Percentiles rank a stretch among this genome's conserved stretches.
phyloP scores from a whole-genome alignment of 2,113 vertebrate genomes.

The Marmota monax region DNA sequence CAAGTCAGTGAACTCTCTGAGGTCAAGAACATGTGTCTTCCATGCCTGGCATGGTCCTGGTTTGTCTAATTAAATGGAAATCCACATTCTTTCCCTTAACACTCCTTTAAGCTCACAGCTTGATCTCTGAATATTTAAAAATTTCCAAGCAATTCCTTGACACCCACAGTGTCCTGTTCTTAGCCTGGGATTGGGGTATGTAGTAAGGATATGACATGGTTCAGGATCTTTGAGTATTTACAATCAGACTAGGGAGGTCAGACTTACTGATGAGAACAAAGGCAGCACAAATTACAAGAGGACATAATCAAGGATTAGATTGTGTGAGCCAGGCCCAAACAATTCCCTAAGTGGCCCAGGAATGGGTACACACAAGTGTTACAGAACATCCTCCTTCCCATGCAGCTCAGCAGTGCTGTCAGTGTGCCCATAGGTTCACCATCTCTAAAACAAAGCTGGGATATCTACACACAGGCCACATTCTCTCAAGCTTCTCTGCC shows the following conservation, averaged over 20 bases:
- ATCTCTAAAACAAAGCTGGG: background rate
- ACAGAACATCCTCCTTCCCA: background rate
- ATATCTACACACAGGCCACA: background rate
- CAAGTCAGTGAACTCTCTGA: background rate
- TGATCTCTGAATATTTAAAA: slow-evolving; percentile 61
- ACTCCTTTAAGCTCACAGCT: background rate
- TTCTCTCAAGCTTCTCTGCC: background rate
- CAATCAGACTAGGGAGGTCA: background rate
- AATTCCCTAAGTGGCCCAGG: background rate
- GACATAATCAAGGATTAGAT: slow-evolving; percentile 29
- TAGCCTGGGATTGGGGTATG: background rate
- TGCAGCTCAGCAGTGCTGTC: background rate
- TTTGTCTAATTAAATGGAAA: slow-evolving; percentile 29
- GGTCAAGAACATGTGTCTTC: background rate
- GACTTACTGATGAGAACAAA: slow-evolving; percentile 19
- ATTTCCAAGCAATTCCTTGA: background rate
- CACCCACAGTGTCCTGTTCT: background rate
- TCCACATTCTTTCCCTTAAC: background rate
- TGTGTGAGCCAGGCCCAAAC: background rate
- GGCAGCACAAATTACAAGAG: background rate
- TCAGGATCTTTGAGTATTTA: slow-evolving; percentile 32
- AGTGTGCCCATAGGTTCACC: background rate
- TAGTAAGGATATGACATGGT: slow-evolving; percentile 20
- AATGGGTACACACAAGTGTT: background rate
- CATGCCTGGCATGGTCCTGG: background rate